Evolutionary conservation across 2,113 vertebrate species (phyloP).

Genomic region (Corvus hawaiiensis): DNA sequence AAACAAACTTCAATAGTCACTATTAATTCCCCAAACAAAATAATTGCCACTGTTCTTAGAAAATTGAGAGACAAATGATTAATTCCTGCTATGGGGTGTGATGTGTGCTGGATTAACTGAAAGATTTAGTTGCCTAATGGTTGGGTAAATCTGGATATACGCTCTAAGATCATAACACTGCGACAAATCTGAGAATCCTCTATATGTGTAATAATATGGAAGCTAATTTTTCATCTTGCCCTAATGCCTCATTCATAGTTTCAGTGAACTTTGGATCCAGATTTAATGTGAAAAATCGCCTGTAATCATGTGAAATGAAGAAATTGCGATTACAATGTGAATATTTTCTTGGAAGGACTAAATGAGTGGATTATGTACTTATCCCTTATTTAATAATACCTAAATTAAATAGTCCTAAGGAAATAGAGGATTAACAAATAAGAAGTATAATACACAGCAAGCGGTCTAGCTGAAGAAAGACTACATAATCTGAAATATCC

Average conservation of each 20-base stretch:
- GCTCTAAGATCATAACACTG: background rate
- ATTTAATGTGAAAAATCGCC: background rate
- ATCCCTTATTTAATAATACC: constrained; percentile 45
- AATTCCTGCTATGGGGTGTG: background rate
- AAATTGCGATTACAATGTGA: background rate
- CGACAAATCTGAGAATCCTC: background rate
- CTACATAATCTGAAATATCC: constrained; percentile 47
- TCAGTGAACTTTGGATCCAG: background rate
- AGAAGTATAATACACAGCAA: constrained; percentile 51
- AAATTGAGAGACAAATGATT: background rate
- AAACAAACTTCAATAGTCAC: background rate
- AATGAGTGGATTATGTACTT: constrained; percentile 59
- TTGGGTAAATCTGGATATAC: background rate
- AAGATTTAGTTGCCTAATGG: background rate
- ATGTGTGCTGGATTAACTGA: background rate
- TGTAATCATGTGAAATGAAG: constrained; percentile 29
- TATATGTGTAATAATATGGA: background rate
- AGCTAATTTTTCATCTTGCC: constrained; percentile 23
- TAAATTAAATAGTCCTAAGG: constrained; percentile 47
- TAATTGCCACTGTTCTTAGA: background rate
- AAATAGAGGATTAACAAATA: constrained; percentile 56
- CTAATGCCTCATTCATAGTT: background rate
- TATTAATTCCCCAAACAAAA: background rate
- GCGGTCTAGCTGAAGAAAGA: constrained; percentile 49
- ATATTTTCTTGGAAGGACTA: constrained; percentile 44